Percentiles rank a stretch among this genome's conserved stretches.
Evolutionary conservation across 2,888 invertebrate genomes (phyloP).

Genomic region (Drosophila niveifrons): DNA sequence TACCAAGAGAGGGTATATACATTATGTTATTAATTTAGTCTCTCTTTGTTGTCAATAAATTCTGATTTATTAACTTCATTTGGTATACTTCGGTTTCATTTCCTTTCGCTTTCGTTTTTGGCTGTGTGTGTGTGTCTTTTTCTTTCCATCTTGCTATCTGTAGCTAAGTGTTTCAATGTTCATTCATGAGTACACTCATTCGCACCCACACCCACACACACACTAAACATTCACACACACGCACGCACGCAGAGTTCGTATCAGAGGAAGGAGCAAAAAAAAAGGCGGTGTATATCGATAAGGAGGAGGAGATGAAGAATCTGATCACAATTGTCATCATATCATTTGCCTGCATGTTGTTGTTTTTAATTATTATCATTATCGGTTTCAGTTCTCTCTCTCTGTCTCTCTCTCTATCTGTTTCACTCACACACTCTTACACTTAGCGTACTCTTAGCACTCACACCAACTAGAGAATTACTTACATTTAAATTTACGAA

Average conservation of each 20-base stretch:
- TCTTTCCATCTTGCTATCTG: not conserved
- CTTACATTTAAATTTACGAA: conserved; percentile 1
- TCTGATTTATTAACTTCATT: not conserved
- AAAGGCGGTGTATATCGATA: not conserved
- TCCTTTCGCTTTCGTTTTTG: conserved; percentile 1
- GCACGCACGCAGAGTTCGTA: conserved; percentile 9
- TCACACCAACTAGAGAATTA: conserved; percentile 40
- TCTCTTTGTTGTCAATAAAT: not conserved
- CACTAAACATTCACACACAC: conserved; percentile 9
- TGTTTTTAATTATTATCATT: conserved; percentile 24
- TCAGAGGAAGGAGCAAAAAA: conserved; percentile 8
- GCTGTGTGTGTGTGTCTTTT: not conserved
- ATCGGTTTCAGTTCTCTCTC: conserved; percentile 1
- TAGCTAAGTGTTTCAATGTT: not conserved
- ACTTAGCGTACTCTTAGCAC: conserved; percentile 42
- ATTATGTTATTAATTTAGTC: not conserved
- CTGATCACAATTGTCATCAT: conserved; percentile 19
- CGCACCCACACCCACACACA: conserved; percentile 13
- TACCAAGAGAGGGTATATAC: conserved; percentile 19
- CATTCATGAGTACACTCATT: conserved; percentile 22
- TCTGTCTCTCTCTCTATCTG: not conserved
- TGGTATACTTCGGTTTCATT: conserved; percentile 6
- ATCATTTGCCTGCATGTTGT: conserved; percentile 61
- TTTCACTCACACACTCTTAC: not conserved
- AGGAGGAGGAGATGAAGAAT: not conserved